Evolutionary conservation across 2,797 vertebrate species (phyloP).

Genomic region (Harpagifer antarcticus): DNA sequence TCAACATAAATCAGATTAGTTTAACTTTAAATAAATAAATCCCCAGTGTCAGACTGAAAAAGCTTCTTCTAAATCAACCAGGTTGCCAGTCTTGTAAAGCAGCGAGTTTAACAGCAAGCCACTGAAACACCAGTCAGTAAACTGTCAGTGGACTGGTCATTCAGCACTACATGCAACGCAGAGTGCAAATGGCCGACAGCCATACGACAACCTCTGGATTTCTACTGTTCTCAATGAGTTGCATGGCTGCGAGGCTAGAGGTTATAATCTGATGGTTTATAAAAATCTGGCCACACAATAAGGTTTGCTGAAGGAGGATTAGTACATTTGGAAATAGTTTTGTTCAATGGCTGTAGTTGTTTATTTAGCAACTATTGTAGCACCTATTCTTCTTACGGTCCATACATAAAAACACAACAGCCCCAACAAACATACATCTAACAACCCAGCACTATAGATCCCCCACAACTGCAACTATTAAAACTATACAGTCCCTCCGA

Average conservation of each 20-base stretch:
- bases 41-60: conserved; percentile 6
- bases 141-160: background rate
- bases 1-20: conserved; percentile 22
- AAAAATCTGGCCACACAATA: conserved; percentile 5
- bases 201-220: conserved; percentile 37
- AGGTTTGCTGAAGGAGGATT: conserved; percentile 1
- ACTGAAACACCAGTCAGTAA: conserved; percentile 2
- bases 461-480: no score
- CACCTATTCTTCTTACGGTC: no score
- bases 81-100: background rate
- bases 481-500: no score
- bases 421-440: no score
- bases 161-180: conserved; percentile 55
- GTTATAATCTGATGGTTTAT: conserved; percentile 8
- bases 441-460: no score
- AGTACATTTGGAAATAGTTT: conserved; percentile 11
- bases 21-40: conserved; percentile 32
- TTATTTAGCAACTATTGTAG: no score
- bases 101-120: conserved; percentile 2
- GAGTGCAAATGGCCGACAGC: conserved; percentile 57
- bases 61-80: background rate
- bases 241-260: conserved; percentile 10
- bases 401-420: no score
- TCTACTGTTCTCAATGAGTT: conserved; percentile 20
- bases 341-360: background rate